Evolutionary conservation across 1,140 invertebrate genomes (phyloP).

Genomic region (Conus betulinus): DNA sequence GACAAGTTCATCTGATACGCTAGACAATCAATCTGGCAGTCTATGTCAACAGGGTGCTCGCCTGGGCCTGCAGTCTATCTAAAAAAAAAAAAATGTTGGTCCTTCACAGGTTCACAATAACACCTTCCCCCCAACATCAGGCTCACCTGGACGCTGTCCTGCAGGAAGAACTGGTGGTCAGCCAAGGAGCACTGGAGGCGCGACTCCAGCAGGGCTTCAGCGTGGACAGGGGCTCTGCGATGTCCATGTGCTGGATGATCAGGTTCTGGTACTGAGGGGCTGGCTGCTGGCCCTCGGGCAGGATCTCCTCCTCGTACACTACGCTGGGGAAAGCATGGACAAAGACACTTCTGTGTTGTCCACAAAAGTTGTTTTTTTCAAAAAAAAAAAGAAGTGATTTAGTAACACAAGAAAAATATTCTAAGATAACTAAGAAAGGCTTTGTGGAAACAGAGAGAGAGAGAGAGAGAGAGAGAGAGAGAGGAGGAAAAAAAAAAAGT

Average conservation of each 20-base stretch:
- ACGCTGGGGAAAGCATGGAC: constrained; percentile 44
- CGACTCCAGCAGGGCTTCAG: constrained; percentile 85
- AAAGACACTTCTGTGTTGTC: background rate
- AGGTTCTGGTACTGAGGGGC: constrained; percentile 75
- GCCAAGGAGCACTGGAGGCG: constrained; percentile 83
- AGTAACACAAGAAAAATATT: background rate
- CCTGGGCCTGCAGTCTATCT: background rate
- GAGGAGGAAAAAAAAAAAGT: too few relatives aligned
- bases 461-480: too few relatives aligned
- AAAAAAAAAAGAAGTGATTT: background rate
- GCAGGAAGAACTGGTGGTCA: constrained; percentile 90
- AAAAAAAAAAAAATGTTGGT: constrained; percentile 3
- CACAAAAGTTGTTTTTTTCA: background rate
- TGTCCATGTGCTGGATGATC: constrained; percentile 93
- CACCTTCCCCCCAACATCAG: background rate
- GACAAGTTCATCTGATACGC: too few relatives aligned
- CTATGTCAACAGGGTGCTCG: too few relatives aligned
- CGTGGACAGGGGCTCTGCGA: constrained; percentile 87
- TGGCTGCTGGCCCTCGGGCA: constrained; percentile 53
- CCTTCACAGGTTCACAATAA: background rate
- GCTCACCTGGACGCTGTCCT: constrained; percentile 80
- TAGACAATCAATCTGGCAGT: too few relatives aligned
- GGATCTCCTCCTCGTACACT: constrained; percentile 64
- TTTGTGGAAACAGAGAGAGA: too few relatives aligned
- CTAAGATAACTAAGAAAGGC: too few relatives aligned